Conservation (phyloP, 2,113 vertebrate genomes). For the Antechinus stuartii region DNA sequence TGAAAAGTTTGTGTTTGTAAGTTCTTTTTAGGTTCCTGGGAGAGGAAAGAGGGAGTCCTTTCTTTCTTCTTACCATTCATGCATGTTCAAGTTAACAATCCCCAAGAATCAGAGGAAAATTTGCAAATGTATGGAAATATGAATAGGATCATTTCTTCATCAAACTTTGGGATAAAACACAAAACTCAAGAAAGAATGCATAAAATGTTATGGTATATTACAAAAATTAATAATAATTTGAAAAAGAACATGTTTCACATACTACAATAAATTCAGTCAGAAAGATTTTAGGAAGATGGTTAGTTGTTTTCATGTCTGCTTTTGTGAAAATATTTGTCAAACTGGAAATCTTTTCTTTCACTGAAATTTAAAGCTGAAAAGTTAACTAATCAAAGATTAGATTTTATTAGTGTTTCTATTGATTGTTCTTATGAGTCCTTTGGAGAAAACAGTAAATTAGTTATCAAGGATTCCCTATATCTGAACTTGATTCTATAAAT, state of each 20-base stretch:
- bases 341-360: conserved; percentile 66
- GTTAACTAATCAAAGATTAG: conserved; percentile 55
- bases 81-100: conserved; percentile 12
- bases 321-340: conserved; percentile 69
- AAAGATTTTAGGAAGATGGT: conserved; percentile 73
- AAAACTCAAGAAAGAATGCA: conserved; percentile 10
- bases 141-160: conserved; percentile 28
- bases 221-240: conserved; percentile 52
- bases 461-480: conserved; percentile 53
- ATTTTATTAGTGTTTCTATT: conserved; percentile 51
- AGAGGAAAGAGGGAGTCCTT: not conserved
- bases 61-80: not conserved
- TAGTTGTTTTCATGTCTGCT: conserved; percentile 60
- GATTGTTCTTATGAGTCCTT: conserved; percentile 45
- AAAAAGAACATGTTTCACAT: conserved; percentile 54
- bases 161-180: not conserved
- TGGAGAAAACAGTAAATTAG: conserved; percentile 29
- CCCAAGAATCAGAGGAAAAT: conserved; percentile 5
- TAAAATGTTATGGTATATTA: not conserved
- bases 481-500: not conserved
- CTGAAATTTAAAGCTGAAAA: conserved; percentile 71
- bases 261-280: conserved; percentile 52
- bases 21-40: not conserved
- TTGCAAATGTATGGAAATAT: conserved; percentile 32
- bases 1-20: not conserved